A percentile compares a stretch with the other conserved stretches of the same genome.
phyloP scores from a whole-genome alignment of 2,888 invertebrate species.

The Drosophila monieri region DNA sequence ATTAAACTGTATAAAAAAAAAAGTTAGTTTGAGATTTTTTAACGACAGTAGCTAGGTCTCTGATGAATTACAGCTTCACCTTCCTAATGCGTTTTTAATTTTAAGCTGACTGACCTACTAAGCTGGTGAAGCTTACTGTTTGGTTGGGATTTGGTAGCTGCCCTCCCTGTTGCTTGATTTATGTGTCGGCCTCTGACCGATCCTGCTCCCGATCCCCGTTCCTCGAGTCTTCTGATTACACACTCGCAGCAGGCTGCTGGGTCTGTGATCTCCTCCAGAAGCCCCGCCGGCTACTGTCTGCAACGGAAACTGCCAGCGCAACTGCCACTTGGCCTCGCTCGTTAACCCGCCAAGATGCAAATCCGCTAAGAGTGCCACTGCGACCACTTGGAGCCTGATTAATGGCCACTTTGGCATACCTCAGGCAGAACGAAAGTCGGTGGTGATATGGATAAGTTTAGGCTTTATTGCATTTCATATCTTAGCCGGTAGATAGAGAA shows the following conservation, averaged over 20 bases:
- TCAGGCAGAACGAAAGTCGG: constrained; percentile 21
- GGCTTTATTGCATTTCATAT: constrained; percentile 66
- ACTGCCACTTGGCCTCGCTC: constrained; percentile 45
- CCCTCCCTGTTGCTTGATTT: constrained; percentile 37
- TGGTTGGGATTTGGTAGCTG: constrained; percentile 10
- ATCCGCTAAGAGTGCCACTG: constrained; percentile 43
- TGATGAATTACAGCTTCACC: constrained; percentile 5
- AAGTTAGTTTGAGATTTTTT: neutral
- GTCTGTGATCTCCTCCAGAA: constrained; percentile 2
- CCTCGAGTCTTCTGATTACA: neutral
- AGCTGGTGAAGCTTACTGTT: neutral
- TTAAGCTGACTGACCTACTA: constrained; percentile 16
- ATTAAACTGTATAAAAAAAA: constrained; percentile 48
- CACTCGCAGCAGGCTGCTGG: constrained; percentile 4
- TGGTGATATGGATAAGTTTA: constrained; percentile 56
- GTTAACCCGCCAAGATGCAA: constrained; percentile 51
- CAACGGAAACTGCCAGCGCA: constrained; percentile 26
- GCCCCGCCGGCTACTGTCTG: constrained; percentile 25
- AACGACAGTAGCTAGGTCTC: neutral
- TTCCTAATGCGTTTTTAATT: constrained; percentile 14
- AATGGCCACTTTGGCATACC: constrained; percentile 44
- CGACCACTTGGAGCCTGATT: constrained; percentile 42
- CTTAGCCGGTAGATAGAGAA: constrained; percentile 61
- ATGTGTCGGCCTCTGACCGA: constrained; percentile 34
- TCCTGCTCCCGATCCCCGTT: constrained; percentile 15